Conservation (phyloP, 2,113 vertebrate species). For the Malurus alboscapulatus region DNA sequence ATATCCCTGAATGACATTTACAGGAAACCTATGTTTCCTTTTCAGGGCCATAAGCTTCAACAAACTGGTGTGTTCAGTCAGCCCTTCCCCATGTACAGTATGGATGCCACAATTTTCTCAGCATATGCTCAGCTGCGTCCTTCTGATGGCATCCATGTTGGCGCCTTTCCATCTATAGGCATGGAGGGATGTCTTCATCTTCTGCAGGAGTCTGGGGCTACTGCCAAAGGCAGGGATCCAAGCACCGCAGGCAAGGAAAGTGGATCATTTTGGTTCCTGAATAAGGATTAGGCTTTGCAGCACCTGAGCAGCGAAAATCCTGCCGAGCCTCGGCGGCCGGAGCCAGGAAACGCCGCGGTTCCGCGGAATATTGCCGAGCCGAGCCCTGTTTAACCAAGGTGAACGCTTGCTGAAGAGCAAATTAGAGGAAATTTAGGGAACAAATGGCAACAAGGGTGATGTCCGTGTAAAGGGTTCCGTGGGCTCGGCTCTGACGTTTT, state of each 20-base stretch:
- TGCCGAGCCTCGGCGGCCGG: conserved; percentile 34
- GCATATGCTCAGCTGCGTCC: conserved; percentile 69
- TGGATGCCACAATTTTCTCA: conserved; percentile 74
- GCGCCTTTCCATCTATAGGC: conserved; percentile 69
- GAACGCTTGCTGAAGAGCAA: conserved; percentile 43
- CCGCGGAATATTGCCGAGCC: conserved; percentile 36
- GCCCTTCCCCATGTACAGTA: conserved; percentile 57
- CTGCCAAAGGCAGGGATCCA: conserved; percentile 77
- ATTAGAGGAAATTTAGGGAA: conserved; percentile 34
- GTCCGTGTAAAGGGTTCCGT: neutral
- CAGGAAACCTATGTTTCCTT: conserved; percentile 64
- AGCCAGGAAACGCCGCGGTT: conserved; percentile 54
- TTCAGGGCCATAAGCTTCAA: conserved; percentile 66
- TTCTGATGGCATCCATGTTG: conserved; percentile 70
- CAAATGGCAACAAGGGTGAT: conserved; percentile 17
- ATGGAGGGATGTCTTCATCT: conserved; percentile 75
- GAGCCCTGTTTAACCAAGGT: conserved; percentile 48
- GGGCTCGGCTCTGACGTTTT: neutral
- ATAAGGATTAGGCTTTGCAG: conserved; percentile 64
- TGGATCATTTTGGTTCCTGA: conserved; percentile 71
- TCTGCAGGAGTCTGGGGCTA: conserved; percentile 73
- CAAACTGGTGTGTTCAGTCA: conserved; percentile 56
- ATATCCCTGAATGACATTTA: conserved; percentile 69
- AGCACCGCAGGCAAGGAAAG: conserved; percentile 69
- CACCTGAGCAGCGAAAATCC: conserved; percentile 77